Evolutionary conservation across 2,888 invertebrate genomes (phyloP), one percentile per base, ranked within the genome.

Genomic region (Seira musarum): DNA sequence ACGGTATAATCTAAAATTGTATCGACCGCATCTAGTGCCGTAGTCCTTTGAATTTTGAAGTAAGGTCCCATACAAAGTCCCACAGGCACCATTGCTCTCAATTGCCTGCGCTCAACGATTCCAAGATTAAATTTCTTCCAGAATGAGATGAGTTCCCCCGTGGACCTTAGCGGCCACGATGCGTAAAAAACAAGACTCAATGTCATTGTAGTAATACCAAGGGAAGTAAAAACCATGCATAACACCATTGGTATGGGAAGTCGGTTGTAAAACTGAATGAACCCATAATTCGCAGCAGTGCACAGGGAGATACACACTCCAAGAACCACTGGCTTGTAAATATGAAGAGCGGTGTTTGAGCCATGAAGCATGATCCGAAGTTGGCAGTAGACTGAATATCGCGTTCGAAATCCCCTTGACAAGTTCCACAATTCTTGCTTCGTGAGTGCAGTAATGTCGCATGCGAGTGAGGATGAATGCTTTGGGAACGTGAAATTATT

Each of bases 21-120:
- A 8, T 60, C 60, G 10, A 60, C 10, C 2, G 21, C 13, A 13
- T 60, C 60, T 3, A 60, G 13, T 2, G 21, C 60, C 5, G 60
- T 60, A 3, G 5, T 60, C 22, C 60, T 60, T n/a, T 19, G 2
- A 60, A 60, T 60, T 60, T 60, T 60, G 60, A 60, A 60, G 13
- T 60, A 60, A 13, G 60, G 21, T 21, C 60, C 60, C 60, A 60
- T 19, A 21, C 19, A 6, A 3, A 60, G 21, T 21, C 60, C 60
- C 8, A 60, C 60, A 8, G 60, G 60, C 19, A 60, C 13, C 60
- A 60, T 21, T 19, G 60, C 21, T 21, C 60, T 60, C 2, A 60
- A 2, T 13, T 21, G 60, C 21, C 22, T 60, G 21, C 10, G 2
- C 22, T 60, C 21, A 10, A 60, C 2, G 2, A 1, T 21, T 3